Base-by-base conservation (phyloP, 2,113 vertebrate genomes). In the Aptenodytes patagonicus region DNA sequence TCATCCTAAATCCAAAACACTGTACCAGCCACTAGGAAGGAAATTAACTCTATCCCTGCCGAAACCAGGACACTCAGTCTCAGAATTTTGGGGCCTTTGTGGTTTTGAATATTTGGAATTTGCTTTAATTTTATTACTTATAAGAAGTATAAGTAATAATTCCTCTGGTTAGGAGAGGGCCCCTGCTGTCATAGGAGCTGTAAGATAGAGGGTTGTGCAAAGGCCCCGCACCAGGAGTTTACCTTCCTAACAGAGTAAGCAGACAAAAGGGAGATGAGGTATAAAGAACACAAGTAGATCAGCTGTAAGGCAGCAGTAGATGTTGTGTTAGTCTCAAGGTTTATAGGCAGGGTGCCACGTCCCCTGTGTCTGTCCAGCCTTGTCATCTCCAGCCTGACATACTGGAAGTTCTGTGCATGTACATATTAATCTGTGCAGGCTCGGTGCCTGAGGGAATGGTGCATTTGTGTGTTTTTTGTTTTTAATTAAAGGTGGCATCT, bases 401-500 rank as follows among this genome's bases (percentile, higher is more conserved):
- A 91, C 80, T 92, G 94, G 80, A 95, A 42, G 47, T 38, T 89
- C 42, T 71, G 93, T 84, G 77, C 69, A 36, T 64, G 89, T 91
- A 51, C 77, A 24, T 90, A 86, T 88, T 96, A 90, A 93, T 96
- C 94, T 88, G 79, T 83, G 92, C 75, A 95, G 95, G 69, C 94
- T 80, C 0, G 0, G 60, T 89, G 94, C 94, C 96, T 42, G 83
- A 87, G 89, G 95, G 83, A 81, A 86, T 10, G 46, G 86, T 73
- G 89, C 81, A 72, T 90, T 92, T 86, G 55, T 93, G 85, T 94
- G 82, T 2, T 82, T 82, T 96, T 93, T 93, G 75, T 54, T 92
- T 94, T 96, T 97, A 96, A 94, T 96, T 96, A 96, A 96, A 96
- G 69, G 72, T 69, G 76, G 32, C 86, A 65, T 83, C 79, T 92